Conservation (phyloP, 2,888 invertebrate genomes). For the Melipona beecheii region DNA sequence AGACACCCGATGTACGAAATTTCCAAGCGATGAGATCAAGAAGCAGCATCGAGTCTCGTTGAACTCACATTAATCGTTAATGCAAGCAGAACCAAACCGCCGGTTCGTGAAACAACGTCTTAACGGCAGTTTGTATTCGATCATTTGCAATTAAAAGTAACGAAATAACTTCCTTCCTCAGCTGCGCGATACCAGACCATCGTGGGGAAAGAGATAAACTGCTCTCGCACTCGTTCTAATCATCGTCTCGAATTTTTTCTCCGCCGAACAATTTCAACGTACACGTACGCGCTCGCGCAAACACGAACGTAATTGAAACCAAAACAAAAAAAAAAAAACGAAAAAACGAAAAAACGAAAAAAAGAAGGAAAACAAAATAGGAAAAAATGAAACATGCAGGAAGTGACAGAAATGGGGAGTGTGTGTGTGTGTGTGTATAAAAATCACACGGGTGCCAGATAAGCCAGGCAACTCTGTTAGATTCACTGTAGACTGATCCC, state of each 20-base stretch:
- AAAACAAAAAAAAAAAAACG: not conserved
- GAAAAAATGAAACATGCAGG: not conserved
- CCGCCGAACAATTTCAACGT: not conserved
- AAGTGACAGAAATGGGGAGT: not conserved
- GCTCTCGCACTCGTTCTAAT: slow-evolving; percentile 16
- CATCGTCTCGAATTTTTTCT: slow-evolving; percentile 29
- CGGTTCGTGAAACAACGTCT: not conserved
- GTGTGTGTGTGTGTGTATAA: not conserved
- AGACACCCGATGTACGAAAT: no score
- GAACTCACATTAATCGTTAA: not conserved
- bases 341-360: no score
- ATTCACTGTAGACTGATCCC: slow-evolving; percentile 13
- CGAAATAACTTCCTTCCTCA: not conserved
- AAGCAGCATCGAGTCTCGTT: not conserved
- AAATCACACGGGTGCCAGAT: slow-evolving; percentile 25
- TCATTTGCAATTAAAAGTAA: not conserved
- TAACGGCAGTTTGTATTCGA: not conserved
- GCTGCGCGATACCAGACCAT: not conserved
- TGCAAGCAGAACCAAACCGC: not conserved
- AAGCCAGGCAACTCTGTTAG: slow-evolving; percentile 16
- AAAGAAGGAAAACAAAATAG: not conserved
- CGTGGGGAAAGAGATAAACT: slow-evolving; percentile 28
- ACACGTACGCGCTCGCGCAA: not conserved
- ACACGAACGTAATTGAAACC: not conserved
- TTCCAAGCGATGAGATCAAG: not conserved